Conservation (phyloP, 2,113 vertebrate genomes). For the Vulpes vulpes region DNA sequence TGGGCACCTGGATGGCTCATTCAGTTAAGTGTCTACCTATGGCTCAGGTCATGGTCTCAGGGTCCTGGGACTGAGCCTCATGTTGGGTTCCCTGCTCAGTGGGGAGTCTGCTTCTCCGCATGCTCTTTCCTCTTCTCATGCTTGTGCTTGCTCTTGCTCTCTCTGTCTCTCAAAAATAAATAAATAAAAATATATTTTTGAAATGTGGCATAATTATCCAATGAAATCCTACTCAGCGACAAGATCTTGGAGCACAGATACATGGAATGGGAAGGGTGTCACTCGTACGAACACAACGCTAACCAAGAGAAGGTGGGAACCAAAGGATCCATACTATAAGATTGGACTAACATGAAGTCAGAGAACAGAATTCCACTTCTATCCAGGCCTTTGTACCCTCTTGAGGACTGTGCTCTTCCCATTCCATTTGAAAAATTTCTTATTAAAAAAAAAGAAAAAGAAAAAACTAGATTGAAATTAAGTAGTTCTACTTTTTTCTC, state of each 20-base stretch:
- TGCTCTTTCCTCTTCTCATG: no score
- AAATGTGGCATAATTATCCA: not conserved
- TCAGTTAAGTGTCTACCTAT: no score
- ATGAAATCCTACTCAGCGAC: not conserved
- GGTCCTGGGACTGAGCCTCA: no score
- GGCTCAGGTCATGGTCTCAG: no score
- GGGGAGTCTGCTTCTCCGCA: no score
- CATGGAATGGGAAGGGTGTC: rapidly evolving
- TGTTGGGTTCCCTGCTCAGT: no score
- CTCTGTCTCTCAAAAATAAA: no score
- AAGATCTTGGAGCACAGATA: not conserved
- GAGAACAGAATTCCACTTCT: not conserved
- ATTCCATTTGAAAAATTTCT: not conserved
- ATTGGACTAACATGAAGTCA: not conserved
- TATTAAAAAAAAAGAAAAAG: not conserved
- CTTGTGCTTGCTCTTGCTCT: no score
- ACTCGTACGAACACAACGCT: no score
- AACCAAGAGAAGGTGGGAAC: not conserved
- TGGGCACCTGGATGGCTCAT: no score
- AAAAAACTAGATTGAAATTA: not conserved
- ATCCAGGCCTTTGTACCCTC: not conserved
- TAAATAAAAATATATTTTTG: no score
- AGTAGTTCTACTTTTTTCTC: not conserved
- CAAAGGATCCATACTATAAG: not conserved
- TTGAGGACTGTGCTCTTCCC: not conserved